These are phyloP conservation scores for Oncorhynchus keta DNA, from an alignment of 2,113 vertebrate species.

Conservation along the genomic window DNA sequence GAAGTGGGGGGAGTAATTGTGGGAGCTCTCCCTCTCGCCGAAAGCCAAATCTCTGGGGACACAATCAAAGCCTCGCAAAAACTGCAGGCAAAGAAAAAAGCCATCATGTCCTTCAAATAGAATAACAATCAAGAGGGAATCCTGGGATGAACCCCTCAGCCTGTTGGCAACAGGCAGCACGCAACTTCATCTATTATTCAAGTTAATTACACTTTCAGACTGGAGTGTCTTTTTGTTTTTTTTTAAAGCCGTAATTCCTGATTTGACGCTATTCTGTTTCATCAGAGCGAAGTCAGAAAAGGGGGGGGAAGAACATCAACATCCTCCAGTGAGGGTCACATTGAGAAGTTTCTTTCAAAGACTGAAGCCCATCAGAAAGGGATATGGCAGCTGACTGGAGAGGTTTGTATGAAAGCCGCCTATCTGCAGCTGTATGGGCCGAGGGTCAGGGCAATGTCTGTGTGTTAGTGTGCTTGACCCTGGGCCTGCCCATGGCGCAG, in stretches of 20 bases:
- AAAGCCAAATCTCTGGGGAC: background rate
- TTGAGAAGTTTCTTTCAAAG: slow-evolving; percentile 24
- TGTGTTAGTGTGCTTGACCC: background rate
- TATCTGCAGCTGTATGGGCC: background rate
- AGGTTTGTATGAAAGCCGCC: background rate
- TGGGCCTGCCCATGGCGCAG: background rate
- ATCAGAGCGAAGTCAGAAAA: slow-evolving; percentile 1
- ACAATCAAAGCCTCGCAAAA: background rate
- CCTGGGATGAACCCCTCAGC: slow-evolving; percentile 10
- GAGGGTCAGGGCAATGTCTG: background rate
- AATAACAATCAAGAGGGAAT: slow-evolving; percentile 19
- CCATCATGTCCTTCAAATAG: background rate
- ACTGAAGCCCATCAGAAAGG: background rate
- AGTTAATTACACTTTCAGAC: background rate
- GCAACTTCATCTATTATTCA: slow-evolving; percentile 29
- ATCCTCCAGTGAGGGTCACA: slow-evolving; percentile 6
- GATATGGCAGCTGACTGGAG: slow-evolving; percentile 17
- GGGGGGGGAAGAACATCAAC: background rate
- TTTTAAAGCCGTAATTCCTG: slow-evolving; percentile 22
- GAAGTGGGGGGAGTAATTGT: background rate
- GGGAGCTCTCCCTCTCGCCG: background rate
- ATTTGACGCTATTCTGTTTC: slow-evolving; percentile 27
- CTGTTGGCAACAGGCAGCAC: slow-evolving; percentile 29
- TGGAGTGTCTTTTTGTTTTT: slow-evolving; percentile 7
- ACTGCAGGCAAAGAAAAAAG: background rate